Conservation (phyloP, 2,888 invertebrate genomes). For the Acanthosoma haemorrhoidale region DNA sequence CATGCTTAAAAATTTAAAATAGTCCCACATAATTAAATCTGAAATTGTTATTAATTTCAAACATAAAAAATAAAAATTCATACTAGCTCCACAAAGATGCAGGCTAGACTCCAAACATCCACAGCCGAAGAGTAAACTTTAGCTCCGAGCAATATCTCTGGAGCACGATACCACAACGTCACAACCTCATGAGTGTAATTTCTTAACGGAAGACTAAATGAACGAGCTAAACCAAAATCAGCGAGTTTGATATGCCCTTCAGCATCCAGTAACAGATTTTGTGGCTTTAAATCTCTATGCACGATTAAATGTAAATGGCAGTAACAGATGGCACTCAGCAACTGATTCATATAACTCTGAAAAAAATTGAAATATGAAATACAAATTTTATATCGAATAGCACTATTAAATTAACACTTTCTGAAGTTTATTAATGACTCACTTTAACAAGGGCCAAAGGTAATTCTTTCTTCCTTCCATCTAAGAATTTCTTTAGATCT, state of each 20-base stretch:
- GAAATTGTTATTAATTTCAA: not conserved
- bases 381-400: not conserved
- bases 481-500: slow-evolving; percentile 95
- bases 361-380: slow-evolving; percentile 14
- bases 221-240: slow-evolving; percentile 92
- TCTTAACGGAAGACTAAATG: slow-evolving; percentile 85
- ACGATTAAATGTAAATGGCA: slow-evolving; percentile 85
- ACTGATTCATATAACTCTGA: slow-evolving; percentile 49
- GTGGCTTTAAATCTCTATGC: slow-evolving; percentile 92
- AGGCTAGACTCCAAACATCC: slow-evolving; percentile 95
- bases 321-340: slow-evolving; percentile 40
- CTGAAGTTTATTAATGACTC: slow-evolving; percentile 31
- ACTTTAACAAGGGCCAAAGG: slow-evolving; percentile 64
- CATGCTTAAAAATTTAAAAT: not conserved
- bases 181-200: slow-evolving; percentile 96
- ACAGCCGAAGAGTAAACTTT: slow-evolving; percentile 89
- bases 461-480: slow-evolving; percentile 59
- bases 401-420: not conserved
- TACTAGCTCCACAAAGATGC: slow-evolving; percentile 97
- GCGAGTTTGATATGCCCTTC: slow-evolving; percentile 79
- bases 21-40: not conserved
- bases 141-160: slow-evolving; percentile 88
- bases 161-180: slow-evolving; percentile 96
- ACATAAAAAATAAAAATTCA: slow-evolving; percentile 22
- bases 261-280: slow-evolving; percentile 85